Conservation (phyloP, 1,140 invertebrate species). For the Thaumetopoea pityocampa region DNA sequence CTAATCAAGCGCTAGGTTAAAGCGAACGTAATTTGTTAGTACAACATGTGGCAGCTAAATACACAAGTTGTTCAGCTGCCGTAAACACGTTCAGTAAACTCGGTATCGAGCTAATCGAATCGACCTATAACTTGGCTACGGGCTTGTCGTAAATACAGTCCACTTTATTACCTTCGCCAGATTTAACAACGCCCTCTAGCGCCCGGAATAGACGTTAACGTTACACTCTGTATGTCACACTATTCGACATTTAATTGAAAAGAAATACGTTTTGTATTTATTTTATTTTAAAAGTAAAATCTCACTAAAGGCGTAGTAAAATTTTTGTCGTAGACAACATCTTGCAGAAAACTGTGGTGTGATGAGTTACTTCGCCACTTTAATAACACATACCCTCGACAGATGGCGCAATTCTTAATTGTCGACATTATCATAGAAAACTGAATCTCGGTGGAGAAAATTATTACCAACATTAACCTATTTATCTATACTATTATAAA, state of each 20-base stretch:
- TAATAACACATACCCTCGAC: no score
- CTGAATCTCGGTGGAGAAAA: no score
- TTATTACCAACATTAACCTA: no score
- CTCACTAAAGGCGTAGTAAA: no score
- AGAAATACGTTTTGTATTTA: slow-evolving; percentile 34
- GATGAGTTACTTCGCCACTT: no score
- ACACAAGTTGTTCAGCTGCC: slow-evolving; percentile 44
- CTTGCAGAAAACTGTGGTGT: no score
- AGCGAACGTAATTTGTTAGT: slow-evolving; percentile 6
- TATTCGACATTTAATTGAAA: slow-evolving; percentile 45
- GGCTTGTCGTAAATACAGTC: slow-evolving; percentile 55
- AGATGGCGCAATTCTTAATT: no score
- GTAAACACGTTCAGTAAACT: slow-evolving; percentile 54
- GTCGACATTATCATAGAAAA: no score
- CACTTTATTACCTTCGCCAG: slow-evolving; percentile 62
- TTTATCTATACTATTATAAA: no score
- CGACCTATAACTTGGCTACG: slow-evolving; percentile 52
- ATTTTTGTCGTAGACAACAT: no score
- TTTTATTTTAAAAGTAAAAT: no score
- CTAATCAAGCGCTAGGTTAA: slow-evolving; percentile 3
- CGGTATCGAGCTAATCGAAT: slow-evolving; percentile 60
- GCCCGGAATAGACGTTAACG: slow-evolving; percentile 28
- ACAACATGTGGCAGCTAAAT: slow-evolving; percentile 30
- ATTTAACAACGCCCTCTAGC: slow-evolving; percentile 38
- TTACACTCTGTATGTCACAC: slow-evolving; percentile 37